These are phyloP conservation scores for Megaceryle maxima DNA, from an alignment of 2,113 vertebrate genomes.

Conservation along the genomic window DNA sequence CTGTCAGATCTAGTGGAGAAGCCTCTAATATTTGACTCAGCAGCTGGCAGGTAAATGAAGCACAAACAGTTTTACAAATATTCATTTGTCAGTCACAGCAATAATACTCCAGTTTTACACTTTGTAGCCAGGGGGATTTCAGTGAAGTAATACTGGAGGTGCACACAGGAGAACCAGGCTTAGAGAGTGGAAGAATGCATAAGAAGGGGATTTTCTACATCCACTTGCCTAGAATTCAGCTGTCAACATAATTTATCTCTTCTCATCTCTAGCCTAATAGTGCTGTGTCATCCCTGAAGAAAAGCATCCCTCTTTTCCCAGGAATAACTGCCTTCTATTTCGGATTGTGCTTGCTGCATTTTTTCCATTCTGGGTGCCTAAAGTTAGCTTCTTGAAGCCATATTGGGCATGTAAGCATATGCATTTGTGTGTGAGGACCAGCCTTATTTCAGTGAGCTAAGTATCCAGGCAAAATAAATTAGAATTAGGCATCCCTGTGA, in stretches of 20 bases:
- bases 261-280: not conserved
- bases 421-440: not conserved
- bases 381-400: not conserved
- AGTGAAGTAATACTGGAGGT: not conserved
- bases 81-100: not conserved
- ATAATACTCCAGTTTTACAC: not conserved
- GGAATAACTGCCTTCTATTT: constrained; percentile 23
- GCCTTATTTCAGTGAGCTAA: not conserved
- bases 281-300: not conserved
- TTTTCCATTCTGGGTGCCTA: not conserved
- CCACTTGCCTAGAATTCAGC: not conserved
- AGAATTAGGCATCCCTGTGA: not conserved
- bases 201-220: not conserved
- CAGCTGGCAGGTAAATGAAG: not conserved
- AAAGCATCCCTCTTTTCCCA: not conserved
- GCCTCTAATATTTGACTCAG: not conserved
- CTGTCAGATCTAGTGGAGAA: not conserved
- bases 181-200: not conserved
- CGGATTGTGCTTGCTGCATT: not conserved
- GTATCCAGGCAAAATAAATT: not conserved
- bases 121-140: not conserved
- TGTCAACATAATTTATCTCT: not conserved
- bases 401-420: not conserved
- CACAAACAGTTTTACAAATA: not conserved
- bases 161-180: not conserved